Percentiles rank a stretch among this genome's conserved stretches.
phyloP scores from a whole-genome alignment of 2,888 invertebrate species.

The Nomada hirtipes region DNA sequence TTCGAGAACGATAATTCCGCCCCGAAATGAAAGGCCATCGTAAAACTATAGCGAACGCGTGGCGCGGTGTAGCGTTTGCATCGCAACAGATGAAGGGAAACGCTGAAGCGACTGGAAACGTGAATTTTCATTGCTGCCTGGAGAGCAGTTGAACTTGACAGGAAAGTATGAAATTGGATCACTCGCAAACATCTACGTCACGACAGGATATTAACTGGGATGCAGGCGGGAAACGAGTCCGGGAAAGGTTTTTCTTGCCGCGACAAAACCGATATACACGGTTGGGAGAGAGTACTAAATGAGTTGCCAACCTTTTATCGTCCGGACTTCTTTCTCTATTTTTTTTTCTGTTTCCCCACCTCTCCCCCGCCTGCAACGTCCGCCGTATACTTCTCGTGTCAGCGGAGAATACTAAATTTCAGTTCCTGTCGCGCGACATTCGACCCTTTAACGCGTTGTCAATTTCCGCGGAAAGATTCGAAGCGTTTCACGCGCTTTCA shows the following conservation, averaged over 20 bases:
- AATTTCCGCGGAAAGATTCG: constrained; percentile 26
- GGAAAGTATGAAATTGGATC: constrained; percentile 59
- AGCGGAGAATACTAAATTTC: constrained; percentile 31
- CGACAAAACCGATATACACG: constrained; percentile 44
- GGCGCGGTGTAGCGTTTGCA: not conserved
- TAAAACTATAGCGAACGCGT: not conserved
- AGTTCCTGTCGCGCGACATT: constrained; percentile 10
- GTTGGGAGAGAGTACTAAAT: constrained; percentile 27
- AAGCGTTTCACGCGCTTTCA: constrained; percentile 1
- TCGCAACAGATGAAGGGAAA: constrained; percentile 30
- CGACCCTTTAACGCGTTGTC: constrained; percentile 39
- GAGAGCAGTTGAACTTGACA: constrained; percentile 50
- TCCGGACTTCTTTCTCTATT: not conserved
- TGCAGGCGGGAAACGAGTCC: constrained; percentile 52
- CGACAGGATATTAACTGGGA: constrained; percentile 52
- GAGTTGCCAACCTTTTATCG: constrained; percentile 56
- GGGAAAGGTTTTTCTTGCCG: constrained; percentile 51
- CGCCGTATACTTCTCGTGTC: constrained; percentile 22
- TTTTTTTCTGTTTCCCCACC: not conserved
- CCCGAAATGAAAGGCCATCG: constrained; percentile 1
- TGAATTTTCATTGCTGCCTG: constrained; percentile 34
- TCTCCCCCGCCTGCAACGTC: not conserved
- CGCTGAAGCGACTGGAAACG: constrained; percentile 22
- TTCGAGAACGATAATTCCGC: not conserved
- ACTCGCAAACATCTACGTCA: constrained; percentile 48